These are phyloP conservation scores for Theocolax elegans DNA, from an alignment of 1,140 invertebrate genomes.

Conservation along the genomic window DNA sequence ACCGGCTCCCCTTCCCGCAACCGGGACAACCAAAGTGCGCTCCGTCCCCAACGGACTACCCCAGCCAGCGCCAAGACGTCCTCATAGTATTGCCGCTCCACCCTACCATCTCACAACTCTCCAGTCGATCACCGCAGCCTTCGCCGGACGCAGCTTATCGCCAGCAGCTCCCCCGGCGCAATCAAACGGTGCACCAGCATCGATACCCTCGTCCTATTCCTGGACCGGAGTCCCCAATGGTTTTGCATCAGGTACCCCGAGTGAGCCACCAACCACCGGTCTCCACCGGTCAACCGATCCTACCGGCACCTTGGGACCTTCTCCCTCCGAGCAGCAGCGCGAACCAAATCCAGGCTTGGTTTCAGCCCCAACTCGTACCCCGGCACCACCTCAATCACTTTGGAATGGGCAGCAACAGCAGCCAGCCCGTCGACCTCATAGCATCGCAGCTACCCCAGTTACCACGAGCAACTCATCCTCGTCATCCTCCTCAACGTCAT, in stretches of 20 bases:
- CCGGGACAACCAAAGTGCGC: constrained; percentile 65
- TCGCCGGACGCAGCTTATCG: constrained; percentile 51
- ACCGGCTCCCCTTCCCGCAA: constrained; percentile 67
- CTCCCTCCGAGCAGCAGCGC: constrained; percentile 1
- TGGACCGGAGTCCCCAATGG: constrained; percentile 35
- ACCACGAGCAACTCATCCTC: constrained; percentile 35
- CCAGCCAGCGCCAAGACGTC: constrained; percentile 66
- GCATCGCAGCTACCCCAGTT: constrained; percentile 63
- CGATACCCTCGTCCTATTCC: constrained; percentile 28
- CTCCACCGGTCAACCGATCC: not conserved
- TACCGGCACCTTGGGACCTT: not conserved
- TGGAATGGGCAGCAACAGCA: constrained; percentile 62
- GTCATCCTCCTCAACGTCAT: constrained; percentile 38
- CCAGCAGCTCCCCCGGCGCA: constrained; percentile 36
- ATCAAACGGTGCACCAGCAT: not conserved
- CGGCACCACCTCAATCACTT: constrained; percentile 60
- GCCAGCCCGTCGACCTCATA: constrained; percentile 60
- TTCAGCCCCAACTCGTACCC: constrained; percentile 49
- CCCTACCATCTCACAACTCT: constrained; percentile 54
- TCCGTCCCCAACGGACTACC: constrained; percentile 60
- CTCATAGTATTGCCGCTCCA: constrained; percentile 65
- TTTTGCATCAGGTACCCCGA: constrained; percentile 24
- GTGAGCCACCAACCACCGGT: not conserved
- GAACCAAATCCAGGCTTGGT: not conserved
- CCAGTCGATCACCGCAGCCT: constrained; percentile 51